These are phyloP conservation scores for Acridotheres tristis DNA, from an alignment of 2,797 vertebrate genomes.

Conservation along the genomic window DNA sequence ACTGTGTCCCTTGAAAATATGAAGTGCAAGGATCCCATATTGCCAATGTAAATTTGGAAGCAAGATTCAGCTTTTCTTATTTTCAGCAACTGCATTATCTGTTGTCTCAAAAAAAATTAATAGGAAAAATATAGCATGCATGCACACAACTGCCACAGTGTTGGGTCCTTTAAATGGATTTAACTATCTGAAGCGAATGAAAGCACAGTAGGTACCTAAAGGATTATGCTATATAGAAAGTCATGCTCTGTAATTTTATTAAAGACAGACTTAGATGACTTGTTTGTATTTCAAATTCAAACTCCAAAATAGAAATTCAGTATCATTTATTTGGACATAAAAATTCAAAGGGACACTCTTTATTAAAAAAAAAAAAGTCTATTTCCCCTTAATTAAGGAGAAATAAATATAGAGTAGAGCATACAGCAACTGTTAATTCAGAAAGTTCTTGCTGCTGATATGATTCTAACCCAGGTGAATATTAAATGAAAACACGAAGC, in stretches of 20 bases:
- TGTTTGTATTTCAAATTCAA: background rate
- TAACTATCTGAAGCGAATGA: background rate
- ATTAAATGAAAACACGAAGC: constrained; percentile 59
- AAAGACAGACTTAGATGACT: background rate
- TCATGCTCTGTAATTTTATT: background rate
- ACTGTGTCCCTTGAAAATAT: background rate
- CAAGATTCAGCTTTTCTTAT: background rate
- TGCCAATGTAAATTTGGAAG: background rate
- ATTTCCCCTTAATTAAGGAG: background rate
- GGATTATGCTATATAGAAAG: background rate
- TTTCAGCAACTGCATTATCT: background rate
- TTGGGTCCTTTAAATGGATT: background rate
- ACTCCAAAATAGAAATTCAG: background rate
- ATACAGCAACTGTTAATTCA: background rate
- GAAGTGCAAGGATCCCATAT: background rate
- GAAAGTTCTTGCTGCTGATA: background rate
- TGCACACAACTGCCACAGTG: background rate
- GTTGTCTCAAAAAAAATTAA: background rate
- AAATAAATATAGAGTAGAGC: background rate
- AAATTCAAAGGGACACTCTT: background rate
- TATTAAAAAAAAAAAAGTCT: background rate
- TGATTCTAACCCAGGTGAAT: constrained; percentile 25
- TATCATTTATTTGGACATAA: background rate
- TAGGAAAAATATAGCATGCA: background rate
- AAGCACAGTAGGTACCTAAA: background rate